Base-by-base conservation (phyloP, 2,797 vertebrate genomes). In the Molossus alvarezi region DNA sequence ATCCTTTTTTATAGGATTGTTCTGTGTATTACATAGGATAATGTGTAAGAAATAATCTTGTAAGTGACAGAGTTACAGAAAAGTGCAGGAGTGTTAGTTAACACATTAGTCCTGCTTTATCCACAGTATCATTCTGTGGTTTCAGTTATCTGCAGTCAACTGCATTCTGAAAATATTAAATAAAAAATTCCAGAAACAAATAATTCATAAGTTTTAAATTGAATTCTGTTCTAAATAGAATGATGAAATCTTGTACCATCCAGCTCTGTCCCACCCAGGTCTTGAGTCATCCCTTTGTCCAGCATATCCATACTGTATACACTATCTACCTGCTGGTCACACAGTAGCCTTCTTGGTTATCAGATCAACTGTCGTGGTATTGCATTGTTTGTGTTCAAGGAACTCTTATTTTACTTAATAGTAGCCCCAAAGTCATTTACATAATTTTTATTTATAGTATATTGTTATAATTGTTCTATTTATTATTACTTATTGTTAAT, bases 11-110 rank as follows among this genome's bases (percentile, higher is more conserved):
- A 45, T 71, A 57, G 3, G 3, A 6, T 21, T 85, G 41, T 92
- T 76, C 29, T 92, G 17, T 81, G 3, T 67, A 89, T 93, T 88
- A 93, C 41, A 67, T 86, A 86, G 37, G 17, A 89, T 27, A 72
- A 73, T 48, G 13, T 3, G 9, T 37, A 93, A 88, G 23, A 21
- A 79, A 91, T 27, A 41, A 41, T 86, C 45, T 82, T 92, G 2
- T 85, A 95, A 81, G 20, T 91, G 41, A 82, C 45, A 90, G 55
- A 77, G 5, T 15, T 86, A 67, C 6, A 67, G 53, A 75, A 65
- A 83, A 77, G 51, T 75, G 17, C 18, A 82, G 33, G 2, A 2
- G 21, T 79, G 21, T 73, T 94, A 29, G 21, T 73, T 94, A 29
- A 37, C 62, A 55, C n/a, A 57, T n/a, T 55, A 23, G 75, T 8